Base-by-base conservation (phyloP, 2,888 invertebrate species). In the Criorhina ranunculi region DNA sequence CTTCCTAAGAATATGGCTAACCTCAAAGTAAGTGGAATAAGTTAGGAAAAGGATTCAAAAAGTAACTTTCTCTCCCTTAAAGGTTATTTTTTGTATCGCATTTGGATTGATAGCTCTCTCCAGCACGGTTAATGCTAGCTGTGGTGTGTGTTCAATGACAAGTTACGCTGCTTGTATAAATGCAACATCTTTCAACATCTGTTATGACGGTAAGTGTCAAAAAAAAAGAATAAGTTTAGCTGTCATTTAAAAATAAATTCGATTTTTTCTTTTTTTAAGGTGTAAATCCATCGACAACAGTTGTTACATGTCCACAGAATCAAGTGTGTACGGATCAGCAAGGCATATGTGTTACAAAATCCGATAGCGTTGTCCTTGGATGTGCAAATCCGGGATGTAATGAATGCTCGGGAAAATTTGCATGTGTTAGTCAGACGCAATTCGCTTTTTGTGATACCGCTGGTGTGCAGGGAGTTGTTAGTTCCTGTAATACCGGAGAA, bases 111-210 rank as follows among this genome's bases (percentile, higher is more conserved):
- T 37, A 0, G n/a, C 19, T 2, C 8, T 24, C 6, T 11, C 19
- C 0, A 7, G 31, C 2, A 11, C 19, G 0, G 37, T 3, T n/a
- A n/a, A 2, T 19, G 19, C 19, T 24, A 2, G 0, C 0, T 57
- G 57, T 19, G n/a, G 1, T 6, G n/a, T 2, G 0, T 57, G 57
- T 7, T 19, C 57, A 7, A 2, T 0, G 2, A 5, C 0, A 2
- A 57, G 37, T n/a, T 24, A 11, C 19, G 57, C 37, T 57, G 37
- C 37, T 17, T 57, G 57, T 7, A 19, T 19, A n/a, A 57, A 37
- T 19, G 5, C 0, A 11, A 57, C 57, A 5, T 19, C 37, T 1
- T 57, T 7, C n/a, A 1, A 9, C 3, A 17, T 57, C n/a, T 57
- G 57, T 9, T n/a, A 11, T 49, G 49, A 49, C 6, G 49, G 49